Evolutionary conservation across 92 coral and sea anemone species (phyloP).

Genomic region (Umimayanthus kanabou): DNA sequence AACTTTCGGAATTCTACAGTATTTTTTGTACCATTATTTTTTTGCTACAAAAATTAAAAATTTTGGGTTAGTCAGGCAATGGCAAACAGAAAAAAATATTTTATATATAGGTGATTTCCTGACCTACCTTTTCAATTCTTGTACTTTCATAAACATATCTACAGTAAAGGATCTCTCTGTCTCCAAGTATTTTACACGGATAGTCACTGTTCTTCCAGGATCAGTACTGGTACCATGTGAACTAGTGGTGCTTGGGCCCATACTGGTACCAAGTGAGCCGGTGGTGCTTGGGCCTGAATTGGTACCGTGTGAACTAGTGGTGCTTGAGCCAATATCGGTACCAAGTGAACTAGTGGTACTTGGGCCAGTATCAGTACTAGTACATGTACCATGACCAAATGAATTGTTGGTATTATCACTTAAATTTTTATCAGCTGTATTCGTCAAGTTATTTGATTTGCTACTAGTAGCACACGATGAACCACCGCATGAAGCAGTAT

Average conservation of each 20-base stretch:
- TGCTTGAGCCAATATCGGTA: not conserved
- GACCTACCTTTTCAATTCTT: conserved; percentile 88
- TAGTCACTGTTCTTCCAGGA: conserved; percentile 44
- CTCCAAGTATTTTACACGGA: conserved; percentile 85
- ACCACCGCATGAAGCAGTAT: not conserved
- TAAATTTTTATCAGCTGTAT: not conserved
- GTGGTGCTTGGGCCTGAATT: not conserved
- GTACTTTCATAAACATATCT: conserved; percentile 64
- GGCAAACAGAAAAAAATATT: too few relatives aligned
- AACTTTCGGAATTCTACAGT: too few relatives aligned
- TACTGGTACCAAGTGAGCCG: not conserved
- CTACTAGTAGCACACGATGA: not conserved
- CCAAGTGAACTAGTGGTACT: not conserved
- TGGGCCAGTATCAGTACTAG: not conserved
- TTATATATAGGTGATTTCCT: too few relatives aligned
- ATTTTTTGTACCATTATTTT: too few relatives aligned
- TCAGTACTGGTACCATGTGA: conserved; percentile 10
- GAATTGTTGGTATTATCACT: not conserved
- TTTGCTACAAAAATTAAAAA: too few relatives aligned
- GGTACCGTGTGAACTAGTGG: not conserved
- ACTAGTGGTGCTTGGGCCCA: not conserved
- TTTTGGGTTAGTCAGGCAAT: too few relatives aligned
- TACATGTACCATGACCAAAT: not conserved
- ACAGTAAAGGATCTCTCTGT: conserved; percentile 74
- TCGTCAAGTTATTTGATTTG: not conserved